Evolutionary conservation across 2,797 vertebrate genomes (phyloP), one percentile per base, ranked within the genome.

Genomic region (Podargus strigoides): DNA sequence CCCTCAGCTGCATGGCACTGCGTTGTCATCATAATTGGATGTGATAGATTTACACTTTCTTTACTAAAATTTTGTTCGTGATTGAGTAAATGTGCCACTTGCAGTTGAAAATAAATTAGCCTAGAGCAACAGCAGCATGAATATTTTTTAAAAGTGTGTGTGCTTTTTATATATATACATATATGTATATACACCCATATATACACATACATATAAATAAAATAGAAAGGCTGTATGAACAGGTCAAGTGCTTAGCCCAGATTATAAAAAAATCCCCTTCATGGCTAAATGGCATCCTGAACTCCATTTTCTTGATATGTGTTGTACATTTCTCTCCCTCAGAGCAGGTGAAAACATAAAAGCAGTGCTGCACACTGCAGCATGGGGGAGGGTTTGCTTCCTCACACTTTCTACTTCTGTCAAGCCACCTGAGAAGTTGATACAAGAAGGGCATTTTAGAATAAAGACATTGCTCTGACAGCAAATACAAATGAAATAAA

Each of bases 401-500:
- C 89, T 97, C 58, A 70, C 53, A 74, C 67, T 93, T 89, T 90
- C 91, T 96, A 94, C 92, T 96, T 96, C 94, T 96, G 91, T 97
- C 94, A 92, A 97, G 91, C 93, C 95, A 98, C 97, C 97, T 97
- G 97, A 98, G 97, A 97, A 97, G 97, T 34, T 97, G 96, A 97
- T 97, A 97, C 80, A 94, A 97, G 97, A 97, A 97, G 96, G 95
- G 93, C 95, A 96, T 96, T 97, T 97, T 94, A 95, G 97, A 98
- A 98, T 97, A 98, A 98, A 98, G 98, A 98, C 96, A 97, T 98
- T 98, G 96, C 93, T 97, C 97, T 98, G 97, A 97, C 97, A 97
- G 96, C 94, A 97, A 97, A 98, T 96, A 98, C 94, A 98, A 98
- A 98, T 97, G 97, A 97, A 97, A 98, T 97, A 97, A 98, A 98